Evolutionary conservation across 1,140 invertebrate species (phyloP).

Genomic region (Zaprionus tsacasi): DNA sequence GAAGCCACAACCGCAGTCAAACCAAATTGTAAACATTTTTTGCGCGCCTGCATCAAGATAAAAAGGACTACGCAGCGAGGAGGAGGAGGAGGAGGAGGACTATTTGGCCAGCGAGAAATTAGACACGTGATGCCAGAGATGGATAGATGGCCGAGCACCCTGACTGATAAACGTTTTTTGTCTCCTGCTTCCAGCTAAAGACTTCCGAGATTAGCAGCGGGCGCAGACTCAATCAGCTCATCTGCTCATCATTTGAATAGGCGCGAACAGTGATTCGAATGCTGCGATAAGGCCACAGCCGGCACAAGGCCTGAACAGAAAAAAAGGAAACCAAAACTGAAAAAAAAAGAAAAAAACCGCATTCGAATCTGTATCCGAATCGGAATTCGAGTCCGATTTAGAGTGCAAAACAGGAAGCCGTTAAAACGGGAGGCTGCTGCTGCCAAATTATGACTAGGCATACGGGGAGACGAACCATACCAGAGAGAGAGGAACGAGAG

Average conservation of each 20-base stretch:
- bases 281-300: constrained; percentile 46
- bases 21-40: constrained; percentile 81
- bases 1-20: neutral
- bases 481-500: neutral
- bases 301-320: constrained; percentile 1
- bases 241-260: constrained; percentile 71
- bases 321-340: constrained; percentile 28
- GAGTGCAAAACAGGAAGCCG: constrained; percentile 45
- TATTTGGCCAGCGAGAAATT: constrained; percentile 79
- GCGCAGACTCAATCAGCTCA: constrained; percentile 66
- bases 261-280: constrained; percentile 71
- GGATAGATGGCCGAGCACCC: constrained; percentile 63
- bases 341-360: constrained; percentile 4
- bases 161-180: constrained; percentile 65
- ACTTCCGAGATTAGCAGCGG: constrained; percentile 50
- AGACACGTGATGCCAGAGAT: constrained; percentile 67
- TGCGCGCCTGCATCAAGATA: constrained; percentile 79
- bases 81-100: constrained; percentile 15
- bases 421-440: constrained; percentile 49
- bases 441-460: constrained; percentile 69
- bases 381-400: neutral
- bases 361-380: constrained; percentile 30
- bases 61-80: constrained; percentile 42
- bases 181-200: constrained; percentile 39
- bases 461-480: constrained; percentile 44